A percentile compares a stretch with the other conserved stretches of the same genome.
Evolutionary conservation across 2,888 invertebrate genomes (phyloP).

Genomic region (Athalia rosae): DNA sequence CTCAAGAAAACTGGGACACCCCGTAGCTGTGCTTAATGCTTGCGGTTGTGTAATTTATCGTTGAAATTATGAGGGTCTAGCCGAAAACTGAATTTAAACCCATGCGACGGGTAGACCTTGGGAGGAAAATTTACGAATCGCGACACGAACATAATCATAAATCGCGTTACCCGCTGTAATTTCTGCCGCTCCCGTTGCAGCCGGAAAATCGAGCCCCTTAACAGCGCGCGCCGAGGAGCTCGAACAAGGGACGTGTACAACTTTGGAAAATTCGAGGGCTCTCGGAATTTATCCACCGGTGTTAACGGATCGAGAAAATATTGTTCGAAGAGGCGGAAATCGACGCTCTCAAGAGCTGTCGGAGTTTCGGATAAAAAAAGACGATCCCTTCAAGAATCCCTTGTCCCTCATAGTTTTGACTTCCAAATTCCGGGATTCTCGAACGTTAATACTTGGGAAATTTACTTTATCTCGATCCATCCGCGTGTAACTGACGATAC

Average conservation of each 20-base stretch:
- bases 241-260: too few species aligned
- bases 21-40: not conserved
- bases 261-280: too few species aligned
- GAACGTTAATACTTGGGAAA: not conserved
- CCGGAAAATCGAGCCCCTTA: too few species aligned
- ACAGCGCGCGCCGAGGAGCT: too few species aligned
- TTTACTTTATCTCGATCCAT: slow-evolving; percentile 16
- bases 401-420: not conserved
- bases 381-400: not conserved
- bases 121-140: slow-evolving; percentile 19
- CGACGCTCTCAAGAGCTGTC: too few species aligned
- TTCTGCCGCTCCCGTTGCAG: not conserved
- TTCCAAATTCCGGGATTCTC: not conserved
- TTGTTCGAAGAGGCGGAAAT: too few species aligned
- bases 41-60: slow-evolving; percentile 16
- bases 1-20: not conserved
- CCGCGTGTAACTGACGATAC: not conserved
- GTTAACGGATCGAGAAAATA: too few species aligned
- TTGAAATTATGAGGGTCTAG: slow-evolving; percentile 3
- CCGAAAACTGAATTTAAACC: not conserved
- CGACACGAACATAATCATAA: slow-evolving; percentile 26
- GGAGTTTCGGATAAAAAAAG: too few species aligned
- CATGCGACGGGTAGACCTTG: not conserved
- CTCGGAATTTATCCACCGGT: too few species aligned
- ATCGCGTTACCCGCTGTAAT: not conserved